Conservation (phyloP, 2,888 invertebrate genomes). For the Ferrisia virgata region DNA sequence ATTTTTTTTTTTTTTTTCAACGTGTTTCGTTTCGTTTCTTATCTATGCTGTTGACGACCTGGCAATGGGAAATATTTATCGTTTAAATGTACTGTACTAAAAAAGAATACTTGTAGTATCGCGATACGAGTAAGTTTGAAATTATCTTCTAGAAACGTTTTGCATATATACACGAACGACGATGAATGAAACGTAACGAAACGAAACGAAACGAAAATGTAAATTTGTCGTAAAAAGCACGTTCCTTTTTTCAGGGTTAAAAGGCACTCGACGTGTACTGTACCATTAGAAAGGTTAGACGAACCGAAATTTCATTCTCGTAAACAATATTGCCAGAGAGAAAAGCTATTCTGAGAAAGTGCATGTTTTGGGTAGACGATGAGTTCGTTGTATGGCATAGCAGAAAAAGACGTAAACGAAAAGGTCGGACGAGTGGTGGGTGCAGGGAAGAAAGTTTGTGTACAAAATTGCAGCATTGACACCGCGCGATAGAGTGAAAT, state of each 20-base stretch:
- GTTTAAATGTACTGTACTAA: too few relatives aligned
- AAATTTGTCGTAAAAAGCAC: not conserved
- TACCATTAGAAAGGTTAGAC: not conserved
- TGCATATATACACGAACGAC: too few relatives aligned
- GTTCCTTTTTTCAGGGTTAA: constrained; percentile 6
- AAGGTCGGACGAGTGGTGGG: not conserved
- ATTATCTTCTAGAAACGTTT: too few relatives aligned
- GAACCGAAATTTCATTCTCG: not conserved
- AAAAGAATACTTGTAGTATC: too few relatives aligned
- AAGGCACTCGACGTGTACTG: not conserved
- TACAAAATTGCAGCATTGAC: constrained; percentile 26
- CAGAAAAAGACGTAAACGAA: too few relatives aligned
- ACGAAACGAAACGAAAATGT: too few relatives aligned
- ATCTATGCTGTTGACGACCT: too few relatives aligned
- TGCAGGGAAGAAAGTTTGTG: not conserved
- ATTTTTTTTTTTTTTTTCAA: too few relatives aligned
- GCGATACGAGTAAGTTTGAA: too few relatives aligned
- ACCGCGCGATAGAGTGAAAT: too few relatives aligned
- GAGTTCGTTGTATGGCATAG: not conserved
- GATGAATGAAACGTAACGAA: not conserved
- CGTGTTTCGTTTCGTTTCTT: too few relatives aligned
- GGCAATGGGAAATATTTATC: too few relatives aligned
- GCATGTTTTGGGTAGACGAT: not conserved
- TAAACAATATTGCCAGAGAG: not conserved
- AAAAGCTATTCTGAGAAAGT: constrained; percentile 6